These are phyloP conservation scores for Pithecia hirsuta DNA, from an alignment of 2,797 vertebrate species.

Conservation along the genomic window DNA sequence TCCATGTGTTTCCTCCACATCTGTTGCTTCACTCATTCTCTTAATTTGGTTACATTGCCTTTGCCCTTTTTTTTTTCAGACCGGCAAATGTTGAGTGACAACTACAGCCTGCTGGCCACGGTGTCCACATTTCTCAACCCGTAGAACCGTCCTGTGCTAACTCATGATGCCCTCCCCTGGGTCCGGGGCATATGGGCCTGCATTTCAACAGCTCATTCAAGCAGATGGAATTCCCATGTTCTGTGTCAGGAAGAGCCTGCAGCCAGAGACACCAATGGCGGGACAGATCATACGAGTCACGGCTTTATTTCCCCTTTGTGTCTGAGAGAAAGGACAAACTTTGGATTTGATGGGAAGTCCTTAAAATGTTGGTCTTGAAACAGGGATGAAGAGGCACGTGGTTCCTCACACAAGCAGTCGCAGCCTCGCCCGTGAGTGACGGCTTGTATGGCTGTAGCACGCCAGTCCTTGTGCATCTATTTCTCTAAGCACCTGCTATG, in stretches of 20 bases:
- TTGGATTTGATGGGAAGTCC: neutral
- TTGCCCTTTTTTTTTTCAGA: neutral
- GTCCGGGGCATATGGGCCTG: neutral
- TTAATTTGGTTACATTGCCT: neutral
- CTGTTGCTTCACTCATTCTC: neutral
- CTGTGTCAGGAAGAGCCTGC: accelerated
- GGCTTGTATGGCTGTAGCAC: accelerated
- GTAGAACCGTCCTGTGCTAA: neutral
- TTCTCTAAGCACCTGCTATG: accelerated
- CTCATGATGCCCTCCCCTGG: neutral
- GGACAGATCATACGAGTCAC: neutral
- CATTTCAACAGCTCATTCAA: neutral
- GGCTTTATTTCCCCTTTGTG: neutral
- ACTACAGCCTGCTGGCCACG: accelerated
- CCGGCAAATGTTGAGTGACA: neutral
- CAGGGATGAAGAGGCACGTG: too few species aligned
- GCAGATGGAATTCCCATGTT: neutral
- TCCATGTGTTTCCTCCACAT: neutral
- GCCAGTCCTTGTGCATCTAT: accelerated
- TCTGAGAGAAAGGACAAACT: neutral
- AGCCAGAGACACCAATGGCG: accelerated
- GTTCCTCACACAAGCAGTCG: accelerated
- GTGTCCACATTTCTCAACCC: neutral
- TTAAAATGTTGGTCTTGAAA: neutral
- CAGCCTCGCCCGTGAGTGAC: accelerated